A percentile compares a stretch with the other conserved stretches of the same genome.
Evolutionary conservation across 2,888 invertebrate genomes (phyloP).

Genomic region (Galerucella pusilla): DNA sequence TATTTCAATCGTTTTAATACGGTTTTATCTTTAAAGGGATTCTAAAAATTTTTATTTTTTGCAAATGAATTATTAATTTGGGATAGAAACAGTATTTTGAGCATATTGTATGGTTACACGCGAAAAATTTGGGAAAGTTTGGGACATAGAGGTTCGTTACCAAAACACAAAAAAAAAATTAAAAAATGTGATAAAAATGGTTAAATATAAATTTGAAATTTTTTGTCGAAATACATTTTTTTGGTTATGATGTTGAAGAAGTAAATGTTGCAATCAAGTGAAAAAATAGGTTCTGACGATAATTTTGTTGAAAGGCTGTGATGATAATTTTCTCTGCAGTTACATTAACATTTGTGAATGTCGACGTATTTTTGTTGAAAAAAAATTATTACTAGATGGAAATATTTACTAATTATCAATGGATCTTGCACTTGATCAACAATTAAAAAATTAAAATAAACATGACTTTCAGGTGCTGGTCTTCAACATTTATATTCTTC

Average conservation of each 20-base stretch:
- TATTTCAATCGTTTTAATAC: background rate
- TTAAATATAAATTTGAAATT: constrained; percentile 28
- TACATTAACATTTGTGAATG: background rate
- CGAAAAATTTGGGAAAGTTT: constrained; percentile 13
- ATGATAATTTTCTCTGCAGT: constrained; percentile 32
- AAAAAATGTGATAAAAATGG: constrained; percentile 45
- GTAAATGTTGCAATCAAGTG: constrained; percentile 18
- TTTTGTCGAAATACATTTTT: constrained; percentile 28
- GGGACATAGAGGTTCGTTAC: constrained; percentile 34
- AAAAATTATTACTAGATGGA: background rate
- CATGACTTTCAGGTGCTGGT: no score
- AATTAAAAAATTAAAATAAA: background rate
- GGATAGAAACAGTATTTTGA: constrained; percentile 22
- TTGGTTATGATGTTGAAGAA: constrained; percentile 21
- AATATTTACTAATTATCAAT: background rate
- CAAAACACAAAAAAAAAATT: constrained; percentile 33
- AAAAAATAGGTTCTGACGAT: constrained; percentile 32
- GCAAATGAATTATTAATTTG: background rate
- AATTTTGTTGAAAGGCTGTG: constrained; percentile 39
- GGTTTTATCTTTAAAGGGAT: background rate
- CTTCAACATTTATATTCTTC: no score
- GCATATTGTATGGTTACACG: constrained; percentile 24
- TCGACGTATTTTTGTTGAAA: background rate
- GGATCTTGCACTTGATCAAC: background rate
- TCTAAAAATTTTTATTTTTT: background rate